These are phyloP conservation scores for Acrocephalus kingi DNA, from an alignment of 2,113 vertebrate species.

Conservation along the genomic window DNA sequence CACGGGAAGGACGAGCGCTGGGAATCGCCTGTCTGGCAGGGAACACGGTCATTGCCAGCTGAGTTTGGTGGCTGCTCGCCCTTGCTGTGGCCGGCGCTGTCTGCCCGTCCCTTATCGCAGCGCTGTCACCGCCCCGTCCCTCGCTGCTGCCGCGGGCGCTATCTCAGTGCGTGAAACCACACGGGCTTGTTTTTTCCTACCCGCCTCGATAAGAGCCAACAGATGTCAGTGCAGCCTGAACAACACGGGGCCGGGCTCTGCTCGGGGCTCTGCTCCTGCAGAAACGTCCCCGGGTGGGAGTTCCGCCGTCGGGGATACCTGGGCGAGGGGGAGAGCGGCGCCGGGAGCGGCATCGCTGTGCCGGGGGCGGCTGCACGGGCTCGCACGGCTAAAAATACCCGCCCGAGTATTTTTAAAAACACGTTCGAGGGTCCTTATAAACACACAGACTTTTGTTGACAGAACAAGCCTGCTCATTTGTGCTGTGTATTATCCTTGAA, in stretches of 20 bases:
- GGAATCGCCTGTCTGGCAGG: rapidly evolving
- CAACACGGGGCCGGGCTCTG: not conserved
- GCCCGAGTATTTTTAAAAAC: not conserved
- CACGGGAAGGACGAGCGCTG: rapidly evolving
- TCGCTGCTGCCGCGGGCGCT: not conserved
- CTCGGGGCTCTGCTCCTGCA: not conserved
- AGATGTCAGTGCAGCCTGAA: slow-evolving; percentile 16
- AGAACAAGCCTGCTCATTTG: slow-evolving; percentile 7
- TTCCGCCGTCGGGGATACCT: not conserved
- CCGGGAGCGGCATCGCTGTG: not conserved
- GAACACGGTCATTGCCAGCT: rapidly evolving
- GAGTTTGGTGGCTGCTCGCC: not conserved
- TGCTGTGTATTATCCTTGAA: slow-evolving; percentile 45
- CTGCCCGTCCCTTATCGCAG: not conserved
- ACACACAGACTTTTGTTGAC: not conserved
- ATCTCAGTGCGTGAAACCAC: not conserved
- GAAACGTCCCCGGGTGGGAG: not conserved
- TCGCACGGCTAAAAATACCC: slow-evolving; percentile 45
- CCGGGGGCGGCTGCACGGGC: not conserved
- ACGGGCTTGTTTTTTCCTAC: not conserved
- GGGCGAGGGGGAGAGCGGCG: not conserved
- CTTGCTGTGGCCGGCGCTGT: not conserved
- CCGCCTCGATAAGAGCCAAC: slow-evolving; percentile 1
- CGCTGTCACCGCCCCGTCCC: not conserved
- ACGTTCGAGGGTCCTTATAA: not conserved